phyloP scores from a whole-genome alignment of 2,797 vertebrate species.

The Pseudomugil tenellus region DNA sequence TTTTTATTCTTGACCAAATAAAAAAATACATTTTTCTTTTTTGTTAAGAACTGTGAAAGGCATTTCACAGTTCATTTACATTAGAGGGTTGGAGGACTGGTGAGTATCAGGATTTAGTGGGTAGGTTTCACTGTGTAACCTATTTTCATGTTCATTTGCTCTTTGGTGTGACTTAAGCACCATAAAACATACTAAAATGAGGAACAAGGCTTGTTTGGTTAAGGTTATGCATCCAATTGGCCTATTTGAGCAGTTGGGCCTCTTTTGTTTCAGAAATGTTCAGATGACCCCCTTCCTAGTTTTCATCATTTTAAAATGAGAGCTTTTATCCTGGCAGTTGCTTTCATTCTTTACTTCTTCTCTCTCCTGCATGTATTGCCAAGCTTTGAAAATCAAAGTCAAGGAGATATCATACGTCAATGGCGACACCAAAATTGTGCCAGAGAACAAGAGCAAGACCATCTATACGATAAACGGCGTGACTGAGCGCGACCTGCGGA shows the following conservation, averaged over 20 bases:
- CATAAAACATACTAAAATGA: background rate
- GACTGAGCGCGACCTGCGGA: slow-evolving; percentile 92
- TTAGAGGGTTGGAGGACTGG: background rate
- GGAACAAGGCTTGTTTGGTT: background rate
- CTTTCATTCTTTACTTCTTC: background rate
- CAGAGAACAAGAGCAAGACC: slow-evolving; percentile 96
- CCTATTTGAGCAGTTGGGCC: background rate
- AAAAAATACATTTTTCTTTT: no score
- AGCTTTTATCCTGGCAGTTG: background rate
- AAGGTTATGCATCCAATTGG: background rate
- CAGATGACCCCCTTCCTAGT: background rate
- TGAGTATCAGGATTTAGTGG: background rate
- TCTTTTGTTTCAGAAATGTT: background rate
- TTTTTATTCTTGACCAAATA: no score
- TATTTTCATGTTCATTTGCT: background rate
- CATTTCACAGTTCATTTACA: no score
- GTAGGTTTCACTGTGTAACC: background rate
- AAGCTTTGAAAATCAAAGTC: slow-evolving; percentile 98
- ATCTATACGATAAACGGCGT: slow-evolving; percentile 96
- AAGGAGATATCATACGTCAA: slow-evolving; percentile 99
- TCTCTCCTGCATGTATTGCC: slow-evolving; percentile 3
- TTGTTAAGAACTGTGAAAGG: no score
- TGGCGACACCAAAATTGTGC: slow-evolving; percentile 96
- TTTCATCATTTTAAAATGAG: background rate
- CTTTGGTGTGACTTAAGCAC: background rate